phyloP scores from a whole-genome alignment of 2,797 vertebrate species.

The Alauda arvensis region DNA sequence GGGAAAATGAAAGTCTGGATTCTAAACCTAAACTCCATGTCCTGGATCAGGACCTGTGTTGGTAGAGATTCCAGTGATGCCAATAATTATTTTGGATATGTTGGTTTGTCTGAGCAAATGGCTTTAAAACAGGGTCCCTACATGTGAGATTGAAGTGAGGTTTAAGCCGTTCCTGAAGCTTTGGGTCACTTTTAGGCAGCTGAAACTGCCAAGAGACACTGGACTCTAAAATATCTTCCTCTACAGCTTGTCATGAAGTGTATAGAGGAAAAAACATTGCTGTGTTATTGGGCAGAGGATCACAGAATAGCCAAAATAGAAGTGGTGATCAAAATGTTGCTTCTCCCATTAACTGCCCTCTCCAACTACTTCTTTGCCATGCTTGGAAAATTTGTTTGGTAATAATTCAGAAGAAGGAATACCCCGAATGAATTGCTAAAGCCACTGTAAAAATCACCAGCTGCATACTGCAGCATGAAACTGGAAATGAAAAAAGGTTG shows the following conservation, averaged over 20 bases:
- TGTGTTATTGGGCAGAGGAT: not conserved
- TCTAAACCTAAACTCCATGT: not conserved
- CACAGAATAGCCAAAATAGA: not conserved
- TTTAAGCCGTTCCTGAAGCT: not conserved
- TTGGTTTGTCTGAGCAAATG: not conserved
- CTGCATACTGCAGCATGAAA: not conserved
- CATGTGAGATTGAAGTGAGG: accelerated
- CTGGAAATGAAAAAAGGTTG: constrained; percentile 7
- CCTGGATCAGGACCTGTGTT: not conserved
- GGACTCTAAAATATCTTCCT: not conserved
- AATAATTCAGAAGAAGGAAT: not conserved
- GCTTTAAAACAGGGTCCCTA: not conserved
- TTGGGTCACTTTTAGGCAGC: not conserved
- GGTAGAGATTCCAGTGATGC: not conserved
- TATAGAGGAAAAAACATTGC: not conserved
- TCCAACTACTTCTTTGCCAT: not conserved
- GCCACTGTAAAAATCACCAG: constrained; percentile 1
- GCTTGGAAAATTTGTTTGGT: not conserved
- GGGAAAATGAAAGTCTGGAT: not conserved
- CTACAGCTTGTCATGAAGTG: not conserved
- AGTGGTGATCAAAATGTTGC: not conserved
- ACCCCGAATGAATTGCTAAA: constrained; percentile 31
- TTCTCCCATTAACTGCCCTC: not conserved
- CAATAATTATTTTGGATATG: not conserved
- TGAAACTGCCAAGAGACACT: not conserved